A percentile compares a stretch with the other conserved stretches of the same genome.
Evolutionary conservation across 1,140 invertebrate genomes (phyloP).

Genomic region (Papilio polytes): DNA sequence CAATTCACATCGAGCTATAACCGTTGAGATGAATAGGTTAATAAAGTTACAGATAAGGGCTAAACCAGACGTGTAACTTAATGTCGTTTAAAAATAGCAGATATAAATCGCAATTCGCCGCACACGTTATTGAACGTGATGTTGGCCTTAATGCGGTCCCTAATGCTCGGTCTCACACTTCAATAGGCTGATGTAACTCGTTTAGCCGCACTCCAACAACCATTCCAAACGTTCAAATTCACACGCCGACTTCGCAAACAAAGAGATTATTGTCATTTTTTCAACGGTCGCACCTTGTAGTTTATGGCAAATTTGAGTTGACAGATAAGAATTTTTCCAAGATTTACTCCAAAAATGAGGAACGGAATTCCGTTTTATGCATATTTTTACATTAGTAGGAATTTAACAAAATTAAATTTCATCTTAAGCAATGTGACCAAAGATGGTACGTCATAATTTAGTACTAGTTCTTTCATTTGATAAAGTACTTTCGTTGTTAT

Average conservation of each 20-base stretch:
- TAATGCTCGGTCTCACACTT: slow-evolving; percentile 55
- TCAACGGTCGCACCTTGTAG: slow-evolving; percentile 56
- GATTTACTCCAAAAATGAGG: slow-evolving; percentile 58
- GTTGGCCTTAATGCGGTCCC: slow-evolving; percentile 63
- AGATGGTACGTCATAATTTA: too few species aligned
- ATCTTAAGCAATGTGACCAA: too few species aligned
- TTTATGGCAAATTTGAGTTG: slow-evolving; percentile 60
- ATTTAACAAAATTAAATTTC: too few species aligned
- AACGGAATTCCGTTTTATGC: background rate
- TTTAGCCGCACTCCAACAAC: slow-evolving; percentile 49
- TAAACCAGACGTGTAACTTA: slow-evolving; percentile 46
- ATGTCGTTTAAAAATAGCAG: slow-evolving; percentile 60
- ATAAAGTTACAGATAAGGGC: slow-evolving; percentile 54
- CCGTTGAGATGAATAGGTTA: slow-evolving; percentile 53
- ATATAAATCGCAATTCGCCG: slow-evolving; percentile 63
- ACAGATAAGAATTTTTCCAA: slow-evolving; percentile 57
- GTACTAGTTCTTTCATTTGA: too few species aligned
- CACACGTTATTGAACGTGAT: slow-evolving; percentile 56
- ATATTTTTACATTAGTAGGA: background rate
- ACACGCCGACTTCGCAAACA: slow-evolving; percentile 64
- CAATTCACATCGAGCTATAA: slow-evolving; percentile 49
- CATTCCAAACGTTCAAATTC: slow-evolving; percentile 53
- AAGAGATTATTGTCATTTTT: slow-evolving; percentile 55
- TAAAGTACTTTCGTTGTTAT: too few species aligned
- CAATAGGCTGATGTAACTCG: slow-evolving; percentile 58